phyloP scores from a whole-genome alignment of 2,888 invertebrate genomes.

The Proisotoma minuta region DNA sequence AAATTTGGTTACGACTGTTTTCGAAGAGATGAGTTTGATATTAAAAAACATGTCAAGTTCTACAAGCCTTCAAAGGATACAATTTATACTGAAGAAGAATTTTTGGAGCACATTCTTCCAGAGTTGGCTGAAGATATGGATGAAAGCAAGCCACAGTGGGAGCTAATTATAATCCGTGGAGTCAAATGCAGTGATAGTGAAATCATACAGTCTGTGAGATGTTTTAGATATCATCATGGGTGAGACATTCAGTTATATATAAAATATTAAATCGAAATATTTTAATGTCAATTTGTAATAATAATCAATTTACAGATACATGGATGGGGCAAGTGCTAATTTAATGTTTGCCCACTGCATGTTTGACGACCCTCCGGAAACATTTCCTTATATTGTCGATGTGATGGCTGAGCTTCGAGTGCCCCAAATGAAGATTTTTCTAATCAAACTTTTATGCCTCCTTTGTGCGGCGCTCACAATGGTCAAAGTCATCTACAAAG shows the following conservation, averaged over 20 bases:
- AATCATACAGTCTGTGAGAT: slow-evolving; percentile 15
- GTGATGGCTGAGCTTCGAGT: slow-evolving; percentile 25
- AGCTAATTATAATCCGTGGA: slow-evolving; percentile 10
- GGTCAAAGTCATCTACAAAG: slow-evolving; percentile 31
- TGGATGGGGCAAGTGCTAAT: slow-evolving; percentile 39
- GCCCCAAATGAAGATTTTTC: slow-evolving; percentile 18
- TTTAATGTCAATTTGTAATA: too few relatives aligned
- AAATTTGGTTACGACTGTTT: slow-evolving; percentile 38
- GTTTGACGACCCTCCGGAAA: slow-evolving; percentile 21
- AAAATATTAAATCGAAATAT: too few relatives aligned
- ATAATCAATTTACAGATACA: slow-evolving; percentile 5
- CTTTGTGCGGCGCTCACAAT: slow-evolving; percentile 34
- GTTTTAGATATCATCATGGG: slow-evolving; percentile 40
- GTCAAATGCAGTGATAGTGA: neutral
- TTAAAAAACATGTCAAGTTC: slow-evolving; percentile 32
- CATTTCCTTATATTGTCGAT: slow-evolving; percentile 37
- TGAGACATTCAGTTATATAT: neutral
- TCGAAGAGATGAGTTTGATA: slow-evolving; percentile 35
- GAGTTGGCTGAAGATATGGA: slow-evolving; percentile 34
- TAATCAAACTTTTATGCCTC: slow-evolving; percentile 27
- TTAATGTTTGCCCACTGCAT: slow-evolving; percentile 34
- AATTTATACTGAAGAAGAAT: slow-evolving; percentile 25
- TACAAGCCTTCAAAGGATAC: slow-evolving; percentile 10
- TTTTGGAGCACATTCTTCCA: slow-evolving; percentile 27
- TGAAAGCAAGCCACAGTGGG: slow-evolving; percentile 42